phyloP scores from a whole-genome alignment of 2,888 invertebrate genomes.

The Ichneumoninae sp. region DNA sequence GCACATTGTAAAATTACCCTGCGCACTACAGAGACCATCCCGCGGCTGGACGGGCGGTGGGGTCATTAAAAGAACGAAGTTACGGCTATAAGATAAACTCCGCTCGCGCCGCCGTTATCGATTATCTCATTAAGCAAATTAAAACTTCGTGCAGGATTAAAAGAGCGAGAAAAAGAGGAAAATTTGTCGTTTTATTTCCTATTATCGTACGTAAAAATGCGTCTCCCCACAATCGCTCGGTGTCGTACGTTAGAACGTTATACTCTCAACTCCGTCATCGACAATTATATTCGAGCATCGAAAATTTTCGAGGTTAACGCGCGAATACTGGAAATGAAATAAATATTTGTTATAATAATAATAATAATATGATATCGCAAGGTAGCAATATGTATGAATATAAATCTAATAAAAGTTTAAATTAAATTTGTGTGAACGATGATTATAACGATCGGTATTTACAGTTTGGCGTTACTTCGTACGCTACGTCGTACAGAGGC shows the following conservation, averaged over 20 bases:
- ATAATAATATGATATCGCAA: slow-evolving; percentile 25
- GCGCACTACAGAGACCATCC: neutral
- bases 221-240: neutral
- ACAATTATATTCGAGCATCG: neutral
- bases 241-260: neutral
- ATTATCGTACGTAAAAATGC: neutral
- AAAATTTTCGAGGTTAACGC: slow-evolving; percentile 24
- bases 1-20: slow-evolving; percentile 36
- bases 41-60: neutral
- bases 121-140: slow-evolving; percentile 37
- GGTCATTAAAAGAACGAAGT: slow-evolving; percentile 24
- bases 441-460: slow-evolving; percentile 56
- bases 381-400: slow-evolving; percentile 12
- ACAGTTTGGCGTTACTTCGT: slow-evolving; percentile 68
- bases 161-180: neutral
- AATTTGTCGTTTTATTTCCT: slow-evolving; percentile 26
- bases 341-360: slow-evolving; percentile 51
- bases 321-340: slow-evolving; percentile 64
- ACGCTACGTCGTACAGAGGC: slow-evolving; percentile 44
- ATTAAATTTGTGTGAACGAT: slow-evolving; percentile 38
- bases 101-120: slow-evolving; percentile 8
- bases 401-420: slow-evolving; percentile 20
- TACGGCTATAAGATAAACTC: slow-evolving; percentile 22
- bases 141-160: slow-evolving; percentile 20
- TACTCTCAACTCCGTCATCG: slow-evolving; percentile 1